phyloP scores from a whole-genome alignment of 2,113 vertebrate species.

The Bos javanicus region DNA sequence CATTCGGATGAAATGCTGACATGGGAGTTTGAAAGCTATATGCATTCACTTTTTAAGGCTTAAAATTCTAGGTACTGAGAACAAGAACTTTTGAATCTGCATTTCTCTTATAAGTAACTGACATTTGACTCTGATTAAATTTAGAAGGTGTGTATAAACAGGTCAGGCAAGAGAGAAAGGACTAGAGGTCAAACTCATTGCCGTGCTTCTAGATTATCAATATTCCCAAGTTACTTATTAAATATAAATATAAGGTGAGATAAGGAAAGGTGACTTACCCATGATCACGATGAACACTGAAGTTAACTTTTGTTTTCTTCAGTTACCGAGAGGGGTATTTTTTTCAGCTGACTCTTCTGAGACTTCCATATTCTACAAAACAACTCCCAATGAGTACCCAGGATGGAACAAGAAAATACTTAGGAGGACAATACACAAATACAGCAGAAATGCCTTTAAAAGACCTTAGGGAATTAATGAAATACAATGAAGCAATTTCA shows the following conservation, averaged over 20 bases:
- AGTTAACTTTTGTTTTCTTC: constrained; percentile 41
- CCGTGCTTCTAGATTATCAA: background rate
- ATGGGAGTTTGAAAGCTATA: background rate
- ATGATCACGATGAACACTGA: background rate
- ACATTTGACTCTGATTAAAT: background rate
- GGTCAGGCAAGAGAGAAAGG: background rate
- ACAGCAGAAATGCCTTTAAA: background rate
- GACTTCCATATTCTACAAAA: constrained; percentile 68
- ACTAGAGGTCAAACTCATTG: background rate
- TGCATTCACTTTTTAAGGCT: background rate
- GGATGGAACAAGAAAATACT: background rate
- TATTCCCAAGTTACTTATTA: constrained; percentile 55
- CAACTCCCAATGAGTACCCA: constrained; percentile 61
- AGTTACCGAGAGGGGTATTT: constrained; percentile 29
- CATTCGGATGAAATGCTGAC: background rate
- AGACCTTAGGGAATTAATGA: background rate
- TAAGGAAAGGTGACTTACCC: constrained; percentile 58
- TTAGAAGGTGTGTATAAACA: background rate
- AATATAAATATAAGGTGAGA: background rate
- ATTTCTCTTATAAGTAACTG: background rate
- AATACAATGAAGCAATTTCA: background rate
- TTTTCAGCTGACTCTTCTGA: constrained; percentile 61
- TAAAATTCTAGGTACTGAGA: background rate
- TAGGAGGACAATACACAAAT: background rate
- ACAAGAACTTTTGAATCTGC: background rate